Percentiles rank a stretch among this genome's conserved stretches.
phyloP scores from a whole-genome alignment of 2,797 vertebrate genomes.

The Sylvilagus floridanus region DNA sequence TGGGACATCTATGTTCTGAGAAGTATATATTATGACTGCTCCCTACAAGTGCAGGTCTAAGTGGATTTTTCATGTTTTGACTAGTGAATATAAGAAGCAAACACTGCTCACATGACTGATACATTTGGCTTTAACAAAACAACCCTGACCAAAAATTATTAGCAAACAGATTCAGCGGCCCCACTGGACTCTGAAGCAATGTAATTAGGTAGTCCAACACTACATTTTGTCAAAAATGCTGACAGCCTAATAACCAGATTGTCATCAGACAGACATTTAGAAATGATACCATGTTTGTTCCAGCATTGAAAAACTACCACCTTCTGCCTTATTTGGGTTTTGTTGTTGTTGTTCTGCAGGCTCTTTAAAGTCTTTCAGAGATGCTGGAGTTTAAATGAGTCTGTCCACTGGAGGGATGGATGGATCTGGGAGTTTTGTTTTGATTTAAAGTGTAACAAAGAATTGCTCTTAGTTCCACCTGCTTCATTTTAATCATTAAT shows the following conservation, averaged over 20 bases:
- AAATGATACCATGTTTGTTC: constrained; percentile 77
- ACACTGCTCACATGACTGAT: constrained; percentile 80
- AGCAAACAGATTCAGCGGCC: constrained; percentile 74
- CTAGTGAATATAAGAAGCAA: constrained; percentile 77
- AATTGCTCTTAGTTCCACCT: constrained; percentile 44
- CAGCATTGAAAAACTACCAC: constrained; percentile 75
- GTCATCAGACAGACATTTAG: constrained; percentile 81
- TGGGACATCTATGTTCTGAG: not conserved
- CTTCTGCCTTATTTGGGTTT: constrained; percentile 40
- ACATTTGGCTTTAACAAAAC: constrained; percentile 82
- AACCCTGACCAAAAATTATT: constrained; percentile 82
- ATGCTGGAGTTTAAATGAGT: constrained; percentile 57
- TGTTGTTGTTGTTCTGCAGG: constrained; percentile 1
- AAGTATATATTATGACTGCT: constrained; percentile 59
- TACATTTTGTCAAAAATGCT: constrained; percentile 83
- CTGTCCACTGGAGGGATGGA: constrained; percentile 14
- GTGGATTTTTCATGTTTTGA: constrained; percentile 79
- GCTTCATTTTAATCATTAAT: constrained; percentile 58
- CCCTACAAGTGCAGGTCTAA: constrained; percentile 76
- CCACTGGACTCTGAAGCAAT: constrained; percentile 81
- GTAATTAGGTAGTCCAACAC: constrained; percentile 84
- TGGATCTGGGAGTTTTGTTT: constrained; percentile 40
- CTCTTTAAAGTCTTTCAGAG: constrained; percentile 13
- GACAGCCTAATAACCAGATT: constrained; percentile 86
- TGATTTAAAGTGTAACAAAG: constrained; percentile 52